These are phyloP conservation scores for Adelognathus sp. DNA, from an alignment of 2,888 invertebrate genomes.

Conservation along the genomic window DNA sequence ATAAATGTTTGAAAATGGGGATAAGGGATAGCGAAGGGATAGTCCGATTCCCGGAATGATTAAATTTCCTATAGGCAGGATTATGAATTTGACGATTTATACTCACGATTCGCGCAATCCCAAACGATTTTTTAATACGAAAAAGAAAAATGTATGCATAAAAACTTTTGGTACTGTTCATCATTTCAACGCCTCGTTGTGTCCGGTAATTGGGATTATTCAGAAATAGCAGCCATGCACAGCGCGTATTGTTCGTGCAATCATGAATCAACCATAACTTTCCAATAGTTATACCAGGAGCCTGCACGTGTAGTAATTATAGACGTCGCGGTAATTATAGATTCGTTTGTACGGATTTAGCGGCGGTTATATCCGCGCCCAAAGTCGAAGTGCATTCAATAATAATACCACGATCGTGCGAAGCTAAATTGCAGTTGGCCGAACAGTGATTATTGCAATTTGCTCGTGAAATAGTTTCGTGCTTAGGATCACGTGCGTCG, in stretches of 20 bases:
- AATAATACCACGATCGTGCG: slow-evolving; percentile 47
- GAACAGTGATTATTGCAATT: slow-evolving; percentile 52
- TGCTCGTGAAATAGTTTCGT: slow-evolving; percentile 34
- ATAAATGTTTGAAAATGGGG: no score
- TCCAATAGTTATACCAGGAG: slow-evolving; percentile 27
- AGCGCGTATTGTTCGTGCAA: background rate
- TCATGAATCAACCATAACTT: slow-evolving; percentile 36
- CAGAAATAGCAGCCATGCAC: background rate
- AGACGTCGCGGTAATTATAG: no score
- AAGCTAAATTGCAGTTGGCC: slow-evolving; percentile 48
- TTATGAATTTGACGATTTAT: no score
- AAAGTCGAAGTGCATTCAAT: slow-evolving; percentile 51
- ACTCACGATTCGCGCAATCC: no score
- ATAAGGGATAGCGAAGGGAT: no score
- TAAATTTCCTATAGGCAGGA: no score
- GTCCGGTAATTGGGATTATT: slow-evolving; percentile 10
- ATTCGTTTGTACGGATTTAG: slow-evolving; percentile 5
- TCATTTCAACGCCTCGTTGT: no score
- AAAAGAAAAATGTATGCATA: no score
- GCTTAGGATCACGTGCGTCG: slow-evolving; percentile 19
- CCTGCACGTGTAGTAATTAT: slow-evolving; percentile 44
- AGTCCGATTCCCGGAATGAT: no score
- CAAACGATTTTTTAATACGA: no score
- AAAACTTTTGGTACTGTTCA: no score
- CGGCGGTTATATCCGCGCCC: slow-evolving; percentile 18